Evolutionary conservation across 2,888 invertebrate genomes (phyloP).

Genomic region (Leptura quadrifasciata): DNA sequence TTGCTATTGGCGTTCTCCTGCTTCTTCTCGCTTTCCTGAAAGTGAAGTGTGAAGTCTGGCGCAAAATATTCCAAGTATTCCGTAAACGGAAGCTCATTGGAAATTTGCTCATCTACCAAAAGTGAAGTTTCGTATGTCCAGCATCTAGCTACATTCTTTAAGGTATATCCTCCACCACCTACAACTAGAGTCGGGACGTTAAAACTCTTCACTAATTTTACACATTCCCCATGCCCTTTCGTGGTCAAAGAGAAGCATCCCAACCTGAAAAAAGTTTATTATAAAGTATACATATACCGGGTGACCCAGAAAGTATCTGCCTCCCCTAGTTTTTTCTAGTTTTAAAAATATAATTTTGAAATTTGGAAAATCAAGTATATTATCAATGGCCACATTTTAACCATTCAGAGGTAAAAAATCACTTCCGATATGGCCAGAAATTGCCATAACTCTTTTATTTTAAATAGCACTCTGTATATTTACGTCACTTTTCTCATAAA

Average conservation of each 20-base stretch:
- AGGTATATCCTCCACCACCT: conserved; percentile 89
- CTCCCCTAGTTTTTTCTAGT: too few species aligned
- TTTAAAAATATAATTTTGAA: too few species aligned
- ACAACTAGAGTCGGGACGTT: conserved; percentile 87
- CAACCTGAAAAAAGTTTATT: conserved; percentile 77
- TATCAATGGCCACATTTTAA: too few species aligned
- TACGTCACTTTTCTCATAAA: too few species aligned
- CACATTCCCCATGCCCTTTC: conserved; percentile 97
- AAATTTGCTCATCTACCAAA: conserved; percentile 93
- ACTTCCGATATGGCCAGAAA: too few species aligned
- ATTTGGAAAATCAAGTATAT: too few species aligned
- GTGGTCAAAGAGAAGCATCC: conserved; percentile 98
- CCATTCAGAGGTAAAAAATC: too few species aligned
- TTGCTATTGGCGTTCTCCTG: conserved; percentile 96
- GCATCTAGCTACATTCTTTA: conserved; percentile 97
- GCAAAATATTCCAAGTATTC: conserved; percentile 98
- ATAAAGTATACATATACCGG: too few species aligned
- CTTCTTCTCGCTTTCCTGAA: conserved; percentile 90
- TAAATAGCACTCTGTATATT: too few species aligned
- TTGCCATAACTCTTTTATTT: too few species aligned
- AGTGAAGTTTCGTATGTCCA: conserved; percentile 99
- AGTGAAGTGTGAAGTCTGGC: conserved; percentile 97
- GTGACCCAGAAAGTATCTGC: too few species aligned
- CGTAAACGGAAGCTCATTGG: conserved; percentile 95
- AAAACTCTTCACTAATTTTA: conserved; percentile 94